A percentile compares a stretch with the other conserved stretches of the same genome.
phyloP scores from a whole-genome alignment of 2,797 vertebrate species.

The Moxostoma hubbsi region DNA sequence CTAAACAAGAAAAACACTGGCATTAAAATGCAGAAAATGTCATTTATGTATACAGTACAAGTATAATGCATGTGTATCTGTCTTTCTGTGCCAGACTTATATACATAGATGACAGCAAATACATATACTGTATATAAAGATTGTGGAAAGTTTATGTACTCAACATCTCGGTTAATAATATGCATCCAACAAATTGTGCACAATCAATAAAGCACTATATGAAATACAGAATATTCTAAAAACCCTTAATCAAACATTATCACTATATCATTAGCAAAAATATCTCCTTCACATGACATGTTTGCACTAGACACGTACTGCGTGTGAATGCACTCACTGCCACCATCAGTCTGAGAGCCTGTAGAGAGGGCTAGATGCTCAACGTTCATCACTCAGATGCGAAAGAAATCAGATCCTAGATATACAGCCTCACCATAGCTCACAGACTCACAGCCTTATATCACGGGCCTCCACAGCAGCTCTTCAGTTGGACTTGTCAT shows the following conservation, averaged over 20 bases:
- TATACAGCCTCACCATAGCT: slow-evolving; percentile 53
- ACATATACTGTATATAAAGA: not conserved
- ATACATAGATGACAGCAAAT: not conserved
- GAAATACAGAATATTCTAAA: not conserved
- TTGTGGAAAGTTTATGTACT: not conserved
- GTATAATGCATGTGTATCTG: slow-evolving; percentile 1
- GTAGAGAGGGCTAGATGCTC: slow-evolving; percentile 13
- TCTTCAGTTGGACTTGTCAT: slow-evolving; percentile 67
- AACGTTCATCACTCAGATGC: slow-evolving; percentile 47
- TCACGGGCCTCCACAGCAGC: not conserved
- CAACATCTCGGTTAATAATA: not conserved
- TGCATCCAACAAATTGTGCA: slow-evolving; percentile 5
- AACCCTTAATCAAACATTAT: slow-evolving; percentile 25
- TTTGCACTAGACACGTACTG: slow-evolving; percentile 21
- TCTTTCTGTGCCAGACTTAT: not conserved
- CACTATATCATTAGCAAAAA: too few relatives aligned
- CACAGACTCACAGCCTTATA: not conserved
- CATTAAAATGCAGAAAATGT: not conserved
- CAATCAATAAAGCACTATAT: slow-evolving; percentile 6
- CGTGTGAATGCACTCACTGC: slow-evolving; percentile 49
- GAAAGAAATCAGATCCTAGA: slow-evolving; percentile 62
- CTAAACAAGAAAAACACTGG: slow-evolving; percentile 1
- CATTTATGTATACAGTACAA: not conserved
- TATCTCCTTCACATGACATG: too few relatives aligned
- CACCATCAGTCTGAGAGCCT: slow-evolving; percentile 54